A percentile compares a stretch with the other conserved stretches of the same genome.
Evolutionary conservation across 2,888 invertebrate species (phyloP).

Genomic region (Chrysina gloriosa): DNA sequence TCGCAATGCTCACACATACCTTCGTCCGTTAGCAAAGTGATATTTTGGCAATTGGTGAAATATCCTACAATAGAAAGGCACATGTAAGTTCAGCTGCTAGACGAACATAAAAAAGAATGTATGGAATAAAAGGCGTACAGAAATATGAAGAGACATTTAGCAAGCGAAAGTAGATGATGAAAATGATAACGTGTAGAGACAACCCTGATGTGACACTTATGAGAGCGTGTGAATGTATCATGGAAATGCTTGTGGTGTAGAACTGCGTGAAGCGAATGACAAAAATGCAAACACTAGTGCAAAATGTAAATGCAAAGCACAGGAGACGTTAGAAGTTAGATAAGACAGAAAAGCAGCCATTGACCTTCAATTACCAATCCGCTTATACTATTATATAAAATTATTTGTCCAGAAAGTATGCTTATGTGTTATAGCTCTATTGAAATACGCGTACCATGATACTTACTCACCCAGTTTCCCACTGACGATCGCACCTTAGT

Average conservation of each 20-base stretch:
- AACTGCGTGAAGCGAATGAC: conserved; percentile 14
- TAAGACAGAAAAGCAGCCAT: too few relatives aligned
- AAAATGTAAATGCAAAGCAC: not conserved
- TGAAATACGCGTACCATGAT: too few relatives aligned
- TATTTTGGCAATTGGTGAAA: conserved; percentile 65
- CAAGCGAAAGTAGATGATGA: conserved; percentile 19
- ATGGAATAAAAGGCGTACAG: conserved; percentile 10
- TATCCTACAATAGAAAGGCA: conserved; percentile 64
- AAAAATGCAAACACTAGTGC: conserved; percentile 1
- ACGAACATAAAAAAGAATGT: conserved; percentile 31
- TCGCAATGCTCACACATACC: conserved; percentile 61
- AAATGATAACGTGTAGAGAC: not conserved
- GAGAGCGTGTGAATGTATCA: not conserved
- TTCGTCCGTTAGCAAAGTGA: conserved; percentile 64
- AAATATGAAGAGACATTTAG: conserved; percentile 9
- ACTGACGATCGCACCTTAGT: too few relatives aligned
- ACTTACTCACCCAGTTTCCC: too few relatives aligned
- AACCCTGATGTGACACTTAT: not conserved
- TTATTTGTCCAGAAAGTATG: too few relatives aligned
- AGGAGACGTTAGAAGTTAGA: not conserved
- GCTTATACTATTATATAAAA: too few relatives aligned
- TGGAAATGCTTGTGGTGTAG: not conserved
- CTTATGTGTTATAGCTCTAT: too few relatives aligned
- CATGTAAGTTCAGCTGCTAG: conserved; percentile 55
- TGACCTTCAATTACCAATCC: too few relatives aligned